Base-by-base conservation (phyloP, 2,113 vertebrate genomes). In the Chlorodrepanis virens region DNA sequence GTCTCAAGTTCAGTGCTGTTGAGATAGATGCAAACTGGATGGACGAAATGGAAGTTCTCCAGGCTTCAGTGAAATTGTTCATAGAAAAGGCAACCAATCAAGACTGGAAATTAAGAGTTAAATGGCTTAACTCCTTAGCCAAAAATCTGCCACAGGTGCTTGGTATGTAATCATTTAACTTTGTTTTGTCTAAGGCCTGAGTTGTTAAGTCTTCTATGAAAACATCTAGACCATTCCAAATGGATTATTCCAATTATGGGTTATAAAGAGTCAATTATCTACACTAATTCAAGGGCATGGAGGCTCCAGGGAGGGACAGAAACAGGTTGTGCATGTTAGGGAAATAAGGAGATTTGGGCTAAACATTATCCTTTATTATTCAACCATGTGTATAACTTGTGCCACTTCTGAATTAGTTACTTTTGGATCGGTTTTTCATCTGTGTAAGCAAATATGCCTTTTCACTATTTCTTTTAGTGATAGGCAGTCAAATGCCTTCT, bases 31-130 rank as follows among this genome's bases (percentile, higher is more conserved):
- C 96, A 83, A 86, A 95, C 37, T 98, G 98, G 65, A 95, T 97
- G 22, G 98, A 99, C 80, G 91, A 98, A 37, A 96, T 98, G 50
- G 96, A 97, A 59, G 97, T 99, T 75, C 93, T 99, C 50, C 97
- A 98, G 29, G 97, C 98, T 10, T 98, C 98, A 22, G 98, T 99
- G 65, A 98, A 98, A 61, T 96, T 99, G 67, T 97, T 99, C 83
- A 98, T 98, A 47, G 99, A 99, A 97, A 98, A 98, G 90, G 98
- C 99, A 19, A 99, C 98, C 37, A 99, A 99, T 70, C 98, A 98
- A 25, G 99, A 99, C 78, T 99, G 99, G 99, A 95, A 98, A 83
- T 96, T 99, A 45, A 98, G 99, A 94, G 98, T 98, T 94, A 98
- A 98, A 94, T 99, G 99, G 99, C 98, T 99, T 53, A 98, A 98